These are phyloP conservation scores for Drosophila algonquin DNA, from an alignment of 2,888 invertebrate genomes.

Conservation along the genomic window DNA sequence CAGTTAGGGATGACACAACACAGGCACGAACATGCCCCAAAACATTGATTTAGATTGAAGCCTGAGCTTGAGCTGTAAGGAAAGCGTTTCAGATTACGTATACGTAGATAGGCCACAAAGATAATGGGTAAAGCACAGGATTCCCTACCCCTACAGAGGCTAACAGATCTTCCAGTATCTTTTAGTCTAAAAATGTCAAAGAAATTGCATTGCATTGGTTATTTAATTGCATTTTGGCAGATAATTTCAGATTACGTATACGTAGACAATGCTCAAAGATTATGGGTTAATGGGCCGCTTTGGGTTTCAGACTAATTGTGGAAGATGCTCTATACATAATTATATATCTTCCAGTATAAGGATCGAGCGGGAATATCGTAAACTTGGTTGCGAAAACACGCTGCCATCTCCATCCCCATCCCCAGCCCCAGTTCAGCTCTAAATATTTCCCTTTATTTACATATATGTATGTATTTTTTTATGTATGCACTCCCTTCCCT, in stretches of 20 bases:
- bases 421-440: slow-evolving; percentile 3
- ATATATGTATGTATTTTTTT: slow-evolving; percentile 42
- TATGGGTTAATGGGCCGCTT: no score
- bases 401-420: slow-evolving; percentile 8
- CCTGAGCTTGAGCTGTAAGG: background rate
- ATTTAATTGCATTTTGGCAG: no score
- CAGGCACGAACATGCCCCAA: background rate
- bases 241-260: no score
- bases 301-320: no score
- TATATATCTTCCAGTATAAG: background rate
- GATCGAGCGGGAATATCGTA: background rate
- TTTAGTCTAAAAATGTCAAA: no score
- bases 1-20: background rate
- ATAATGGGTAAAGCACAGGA: no score
- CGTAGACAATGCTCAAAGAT: no score
- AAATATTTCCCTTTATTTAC: slow-evolving; percentile 17
- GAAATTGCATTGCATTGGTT: no score
- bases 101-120: background rate
- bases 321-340: background rate
- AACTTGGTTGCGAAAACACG: background rate
- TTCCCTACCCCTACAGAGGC: no score
- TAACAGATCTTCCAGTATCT: no score
- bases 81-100: background rate
- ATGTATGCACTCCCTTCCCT: slow-evolving; percentile 16
- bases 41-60: background rate